phyloP scores from a whole-genome alignment of 2,888 invertebrate species.

The Spilosoma lubricipeda region DNA sequence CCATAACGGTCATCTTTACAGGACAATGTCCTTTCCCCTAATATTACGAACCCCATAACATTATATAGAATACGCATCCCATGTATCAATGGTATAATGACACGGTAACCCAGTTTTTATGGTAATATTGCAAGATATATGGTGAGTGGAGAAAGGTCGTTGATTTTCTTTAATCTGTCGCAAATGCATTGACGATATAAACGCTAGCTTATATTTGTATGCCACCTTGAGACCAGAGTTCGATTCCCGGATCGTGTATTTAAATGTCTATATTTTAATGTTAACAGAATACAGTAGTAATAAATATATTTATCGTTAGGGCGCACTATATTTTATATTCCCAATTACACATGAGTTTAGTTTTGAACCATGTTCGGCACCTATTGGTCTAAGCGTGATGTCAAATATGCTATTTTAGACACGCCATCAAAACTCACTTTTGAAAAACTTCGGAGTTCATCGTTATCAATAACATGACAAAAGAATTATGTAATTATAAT shows the following conservation, averaged over 20 bases:
- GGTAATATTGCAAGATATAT: background rate
- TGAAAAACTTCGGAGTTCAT: no score
- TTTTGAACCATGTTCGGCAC: no score
- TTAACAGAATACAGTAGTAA: background rate
- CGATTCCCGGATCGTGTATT: background rate
- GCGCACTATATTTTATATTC: no score
- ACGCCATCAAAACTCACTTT: no score
- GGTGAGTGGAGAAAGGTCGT: slow-evolving; percentile 8
- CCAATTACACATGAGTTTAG: no score
- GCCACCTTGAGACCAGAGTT: background rate
- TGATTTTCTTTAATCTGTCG: slow-evolving; percentile 7
- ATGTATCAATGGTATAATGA: slow-evolving; percentile 38
- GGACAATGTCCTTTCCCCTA: slow-evolving; percentile 51
- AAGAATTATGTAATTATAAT: no score
- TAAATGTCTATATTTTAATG: background rate
- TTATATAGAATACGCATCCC: slow-evolving; percentile 28
- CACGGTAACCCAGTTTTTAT: slow-evolving; percentile 45
- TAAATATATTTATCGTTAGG: no score
- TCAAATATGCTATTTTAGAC: no score
- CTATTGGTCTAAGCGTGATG: no score
- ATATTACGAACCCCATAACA: slow-evolving; percentile 8
- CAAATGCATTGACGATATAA: background rate
- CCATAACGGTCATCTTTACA: slow-evolving; percentile 46
- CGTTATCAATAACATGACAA: no score
- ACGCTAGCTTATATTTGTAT: background rate